These are phyloP conservation scores for Irena cyanogastra DNA, from an alignment of 2,113 vertebrate genomes.

Conservation along the genomic window DNA sequence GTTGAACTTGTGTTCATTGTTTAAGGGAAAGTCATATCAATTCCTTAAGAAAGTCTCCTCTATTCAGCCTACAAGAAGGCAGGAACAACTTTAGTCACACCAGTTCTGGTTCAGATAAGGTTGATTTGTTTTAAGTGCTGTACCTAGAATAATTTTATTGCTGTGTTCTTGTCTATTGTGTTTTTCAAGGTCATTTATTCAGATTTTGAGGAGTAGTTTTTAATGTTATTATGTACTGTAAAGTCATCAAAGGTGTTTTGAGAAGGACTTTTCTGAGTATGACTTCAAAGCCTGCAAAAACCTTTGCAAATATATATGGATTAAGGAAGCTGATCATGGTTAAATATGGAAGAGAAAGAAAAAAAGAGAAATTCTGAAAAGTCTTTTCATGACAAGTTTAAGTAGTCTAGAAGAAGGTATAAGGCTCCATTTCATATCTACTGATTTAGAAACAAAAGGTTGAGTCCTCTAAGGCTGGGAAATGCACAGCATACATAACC, in stretches of 20 bases:
- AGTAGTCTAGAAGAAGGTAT: not conserved
- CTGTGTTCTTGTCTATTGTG: not conserved
- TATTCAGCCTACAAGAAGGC: not conserved
- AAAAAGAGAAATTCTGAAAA: not conserved
- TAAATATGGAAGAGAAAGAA: not conserved
- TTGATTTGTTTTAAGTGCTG: not conserved
- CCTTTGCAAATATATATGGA: not conserved
- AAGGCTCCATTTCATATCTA: not conserved
- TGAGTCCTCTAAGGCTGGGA: not conserved
- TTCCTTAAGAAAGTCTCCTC: not conserved
- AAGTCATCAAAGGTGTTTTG: not conserved
- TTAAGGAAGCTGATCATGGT: not conserved
- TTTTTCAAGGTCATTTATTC: not conserved
- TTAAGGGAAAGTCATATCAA: not conserved
- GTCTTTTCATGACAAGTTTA: not conserved
- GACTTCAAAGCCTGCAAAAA: not conserved
- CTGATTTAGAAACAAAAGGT: not conserved
- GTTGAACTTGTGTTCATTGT: not conserved
- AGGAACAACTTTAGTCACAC: not conserved
- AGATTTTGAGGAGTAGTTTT: not conserved
- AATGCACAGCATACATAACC: not conserved
- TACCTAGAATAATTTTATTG: not conserved
- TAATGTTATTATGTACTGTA: not conserved
- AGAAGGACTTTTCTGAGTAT: not conserved
- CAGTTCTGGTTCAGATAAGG: not conserved